A percentile compares a stretch with the other conserved stretches of the same genome.
These are phyloP conservation scores for Pectinophora gossypiella DNA, from an alignment of 1,140 invertebrate genomes.

Conservation along the genomic window DNA sequence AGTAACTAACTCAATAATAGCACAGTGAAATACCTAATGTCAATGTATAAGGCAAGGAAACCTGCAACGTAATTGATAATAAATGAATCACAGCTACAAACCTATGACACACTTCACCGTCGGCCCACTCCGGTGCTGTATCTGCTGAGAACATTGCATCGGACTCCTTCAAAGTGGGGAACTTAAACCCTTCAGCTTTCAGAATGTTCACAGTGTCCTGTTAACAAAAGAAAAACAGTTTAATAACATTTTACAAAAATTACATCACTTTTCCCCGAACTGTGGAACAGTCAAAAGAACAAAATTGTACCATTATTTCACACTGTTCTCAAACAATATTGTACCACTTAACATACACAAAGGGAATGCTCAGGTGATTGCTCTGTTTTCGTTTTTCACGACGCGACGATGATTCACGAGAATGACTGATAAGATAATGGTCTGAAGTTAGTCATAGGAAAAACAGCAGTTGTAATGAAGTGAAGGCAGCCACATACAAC, in stretches of 20 bases:
- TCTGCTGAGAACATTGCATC: conserved; percentile 99
- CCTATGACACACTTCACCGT: conserved; percentile 94
- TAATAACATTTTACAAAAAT: neutral
- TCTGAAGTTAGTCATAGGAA: conserved; percentile 1
- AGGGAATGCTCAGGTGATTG: neutral
- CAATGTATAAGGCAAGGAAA: no score
- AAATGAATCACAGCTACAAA: no score
- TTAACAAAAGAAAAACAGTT: conserved; percentile 35
- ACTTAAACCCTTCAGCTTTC: conserved; percentile 95
- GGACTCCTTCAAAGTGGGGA: conserved; percentile 95
- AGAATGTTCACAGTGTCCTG: conserved; percentile 95
- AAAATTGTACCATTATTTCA: no score
- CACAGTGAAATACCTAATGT: no score
- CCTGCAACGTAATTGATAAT: no score
- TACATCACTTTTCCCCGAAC: no score
- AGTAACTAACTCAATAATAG: no score
- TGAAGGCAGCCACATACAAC: no score
- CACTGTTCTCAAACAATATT: no score
- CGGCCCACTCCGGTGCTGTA: conserved; percentile 97
- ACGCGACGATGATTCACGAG: conserved; percentile 1
- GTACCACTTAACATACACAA: neutral
- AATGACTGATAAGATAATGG: neutral
- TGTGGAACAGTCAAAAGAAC: no score
- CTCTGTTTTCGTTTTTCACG: neutral
- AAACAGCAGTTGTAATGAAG: no score